Conservation (phyloP, 2,888 invertebrate species). For the Agonopterix subpropinquella region DNA sequence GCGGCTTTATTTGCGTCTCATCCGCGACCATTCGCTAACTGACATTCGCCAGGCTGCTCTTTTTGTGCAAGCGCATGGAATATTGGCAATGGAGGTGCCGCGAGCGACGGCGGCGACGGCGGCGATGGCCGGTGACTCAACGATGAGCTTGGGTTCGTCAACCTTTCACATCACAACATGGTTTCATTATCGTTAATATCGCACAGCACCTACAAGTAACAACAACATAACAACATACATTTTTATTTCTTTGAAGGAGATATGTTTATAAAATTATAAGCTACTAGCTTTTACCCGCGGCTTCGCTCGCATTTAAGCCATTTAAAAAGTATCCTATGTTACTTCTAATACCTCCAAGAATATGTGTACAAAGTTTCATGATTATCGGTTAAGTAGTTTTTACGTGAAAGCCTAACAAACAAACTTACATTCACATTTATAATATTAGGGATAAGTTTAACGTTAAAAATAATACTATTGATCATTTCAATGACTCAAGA, state of each 20-base stretch:
- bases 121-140: constrained; percentile 45
- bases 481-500: constrained; percentile 4
- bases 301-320: no score
- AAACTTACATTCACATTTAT: no score
- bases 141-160: constrained; percentile 49
- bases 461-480: not conserved
- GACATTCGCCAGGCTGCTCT: constrained; percentile 1
- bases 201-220: constrained; percentile 31
- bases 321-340: no score
- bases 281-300: no score
- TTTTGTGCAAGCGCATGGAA: not conserved
- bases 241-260: not conserved
- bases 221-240: not conserved
- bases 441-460: no score
- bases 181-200: constrained; percentile 40
- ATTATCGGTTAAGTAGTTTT: no score
- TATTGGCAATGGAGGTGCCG: constrained; percentile 24
- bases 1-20: constrained; percentile 29
- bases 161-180: constrained; percentile 43
- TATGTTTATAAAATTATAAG: no score
- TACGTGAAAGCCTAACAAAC: no score
- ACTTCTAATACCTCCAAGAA: no score
- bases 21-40: constrained; percentile 15
- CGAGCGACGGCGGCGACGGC: constrained; percentile 8
- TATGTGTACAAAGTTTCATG: no score